Evolutionary conservation across 2,797 vertebrate genomes (phyloP).

Genomic region (Botia almorhae): DNA sequence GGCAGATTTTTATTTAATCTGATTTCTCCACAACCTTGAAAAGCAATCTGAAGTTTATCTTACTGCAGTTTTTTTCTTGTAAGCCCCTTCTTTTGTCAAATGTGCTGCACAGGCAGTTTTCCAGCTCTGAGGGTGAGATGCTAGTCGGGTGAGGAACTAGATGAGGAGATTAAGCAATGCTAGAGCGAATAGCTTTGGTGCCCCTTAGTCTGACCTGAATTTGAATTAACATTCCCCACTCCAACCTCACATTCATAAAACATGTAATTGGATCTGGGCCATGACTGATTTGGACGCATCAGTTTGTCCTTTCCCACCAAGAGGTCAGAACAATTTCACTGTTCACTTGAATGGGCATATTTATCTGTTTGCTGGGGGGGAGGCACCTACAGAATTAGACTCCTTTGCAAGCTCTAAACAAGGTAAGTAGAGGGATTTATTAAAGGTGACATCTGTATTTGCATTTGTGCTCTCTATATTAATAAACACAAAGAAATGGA

Average conservation of each 20-base stretch:
- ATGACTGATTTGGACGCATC: constrained; percentile 61
- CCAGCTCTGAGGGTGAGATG: neutral
- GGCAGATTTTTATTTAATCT: neutral
- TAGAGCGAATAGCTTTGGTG: constrained; percentile 32
- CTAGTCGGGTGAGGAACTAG: neutral
- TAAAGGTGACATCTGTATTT: constrained; percentile 55
- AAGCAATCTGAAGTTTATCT: constrained; percentile 3
- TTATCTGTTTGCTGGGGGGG: constrained; percentile 46
- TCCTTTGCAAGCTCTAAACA: constrained; percentile 43
- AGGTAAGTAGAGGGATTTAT: constrained; percentile 41
- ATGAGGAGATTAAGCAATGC: neutral
- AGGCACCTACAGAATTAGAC: constrained; percentile 41
- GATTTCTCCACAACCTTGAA: constrained; percentile 15
- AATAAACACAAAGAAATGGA: constrained; percentile 19
- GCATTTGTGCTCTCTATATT: constrained; percentile 44
- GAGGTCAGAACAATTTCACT: constrained; percentile 63
- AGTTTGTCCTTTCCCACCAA: constrained; percentile 55
- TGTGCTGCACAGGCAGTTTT: neutral
- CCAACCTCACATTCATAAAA: constrained; percentile 60
- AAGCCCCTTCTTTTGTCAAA: neutral
- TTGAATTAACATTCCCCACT: constrained; percentile 59
- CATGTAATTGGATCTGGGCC: constrained; percentile 63
- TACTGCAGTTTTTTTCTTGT: neutral
- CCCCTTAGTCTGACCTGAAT: constrained; percentile 37
- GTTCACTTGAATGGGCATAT: constrained; percentile 53